Base-by-base conservation (phyloP, 1,140 invertebrate species). In the Bombus breviceps region DNA sequence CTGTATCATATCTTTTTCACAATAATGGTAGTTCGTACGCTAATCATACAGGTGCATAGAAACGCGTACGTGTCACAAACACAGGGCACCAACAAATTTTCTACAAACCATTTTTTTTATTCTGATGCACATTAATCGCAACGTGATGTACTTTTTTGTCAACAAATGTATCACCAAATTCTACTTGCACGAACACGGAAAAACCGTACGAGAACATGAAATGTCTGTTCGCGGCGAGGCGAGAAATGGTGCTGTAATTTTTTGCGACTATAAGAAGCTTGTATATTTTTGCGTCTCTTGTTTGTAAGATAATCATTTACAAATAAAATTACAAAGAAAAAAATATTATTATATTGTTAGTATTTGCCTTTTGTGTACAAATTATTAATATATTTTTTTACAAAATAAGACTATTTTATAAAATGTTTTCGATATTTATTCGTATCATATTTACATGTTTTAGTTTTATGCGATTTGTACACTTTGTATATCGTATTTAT, bases 231-330 rank as follows among this genome's bases (percentile, higher is more conserved):
- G 68, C 73, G 83, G 74, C 39, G 41, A 83, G 74, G 81, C 81
- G 83, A 88, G 80, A 92, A 93, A 93, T 92, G 92, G 93, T 94
- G 92, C 93, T 94, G 93, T 94, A 94, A 94, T 92, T 94, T 94
- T 91, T 91, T 94, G 91, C 92, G 91, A 90, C 91, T 89, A 92
- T 92, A 92, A 93, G 89, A 92, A 94, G 92, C 91, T 94, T 94
- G 92, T 94, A 94, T 94, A 94, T 94, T 94, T 94, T 92, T 92
- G 92, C 93, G 93, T 91, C 92, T 93, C 93, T 94, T 93, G 92
- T 94, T 94, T 94, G 92, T 94, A 94, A 93, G 86, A 93, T 94
- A 93, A 94, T 94, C 86, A 93, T 94, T 93, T 92, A 92, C 91
- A 92, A 92, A 92, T 91, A 91, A 92, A 84, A 92, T 85, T 83